Percentiles rank a stretch among this genome's conserved stretches.
Conservation (phyloP, 2,888 invertebrate species). For the Hypselothyrea guttata region DNA sequence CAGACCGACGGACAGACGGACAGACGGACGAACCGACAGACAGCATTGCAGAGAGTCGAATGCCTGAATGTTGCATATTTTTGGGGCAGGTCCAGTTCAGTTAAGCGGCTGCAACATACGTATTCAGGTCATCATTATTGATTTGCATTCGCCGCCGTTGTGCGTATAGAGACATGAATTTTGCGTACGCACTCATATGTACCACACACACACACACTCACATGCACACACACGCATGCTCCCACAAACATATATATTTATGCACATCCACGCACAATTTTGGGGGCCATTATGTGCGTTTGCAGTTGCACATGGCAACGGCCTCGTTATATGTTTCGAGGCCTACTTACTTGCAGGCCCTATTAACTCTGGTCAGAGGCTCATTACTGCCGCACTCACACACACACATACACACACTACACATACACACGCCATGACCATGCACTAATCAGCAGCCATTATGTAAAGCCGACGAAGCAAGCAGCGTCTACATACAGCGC, state of each 20-base stretch:
- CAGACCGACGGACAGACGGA: conserved; percentile 4
- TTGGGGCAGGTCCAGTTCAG: conserved; percentile 61
- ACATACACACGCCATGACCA: not conserved
- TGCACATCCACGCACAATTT: conserved; percentile 41
- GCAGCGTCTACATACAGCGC: conserved; percentile 29
- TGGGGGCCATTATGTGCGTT: conserved; percentile 44
- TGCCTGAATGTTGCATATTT: conserved; percentile 56
- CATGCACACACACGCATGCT: not conserved
- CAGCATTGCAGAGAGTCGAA: conserved; percentile 44
- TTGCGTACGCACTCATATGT: conserved; percentile 66
- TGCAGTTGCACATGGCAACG: conserved; percentile 40
- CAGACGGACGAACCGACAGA: conserved; percentile 10
- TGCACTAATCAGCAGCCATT: conserved; percentile 68
- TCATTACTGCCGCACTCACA: conserved; percentile 36
- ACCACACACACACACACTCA: conserved; percentile 22
- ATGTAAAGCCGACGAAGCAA: conserved; percentile 68
- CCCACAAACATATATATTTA: not conserved
- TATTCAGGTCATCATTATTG: conserved; percentile 77
- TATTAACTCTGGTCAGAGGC: conserved; percentile 62
- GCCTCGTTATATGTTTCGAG: conserved; percentile 63
- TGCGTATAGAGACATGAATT: conserved; percentile 74
- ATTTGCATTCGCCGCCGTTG: conserved; percentile 66
- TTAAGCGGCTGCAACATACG: conserved; percentile 72
- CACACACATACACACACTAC: conserved; percentile 11
- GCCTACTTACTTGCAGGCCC: conserved; percentile 59